A percentile compares a stretch with the other conserved stretches of the same genome.
phyloP scores from a whole-genome alignment of 2,113 vertebrate genomes.

The Eurypyga helias region DNA sequence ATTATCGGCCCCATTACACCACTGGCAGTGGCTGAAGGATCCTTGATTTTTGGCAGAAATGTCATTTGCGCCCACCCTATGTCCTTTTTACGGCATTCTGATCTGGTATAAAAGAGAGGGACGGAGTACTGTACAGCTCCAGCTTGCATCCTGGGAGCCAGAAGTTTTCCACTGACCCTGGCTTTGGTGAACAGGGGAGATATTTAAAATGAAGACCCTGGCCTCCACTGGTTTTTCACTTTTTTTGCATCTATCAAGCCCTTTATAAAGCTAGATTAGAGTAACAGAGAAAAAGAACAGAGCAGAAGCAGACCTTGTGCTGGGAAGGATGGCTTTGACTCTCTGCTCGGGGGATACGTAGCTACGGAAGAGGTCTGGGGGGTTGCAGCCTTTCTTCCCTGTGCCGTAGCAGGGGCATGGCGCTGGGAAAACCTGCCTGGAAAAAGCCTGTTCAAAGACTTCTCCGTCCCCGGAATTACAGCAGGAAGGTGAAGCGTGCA shows the following conservation, averaged over 20 bases:
- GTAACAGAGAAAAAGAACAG: not conserved
- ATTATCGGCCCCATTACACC: not conserved
- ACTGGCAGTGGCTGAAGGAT: not conserved
- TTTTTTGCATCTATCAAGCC: not conserved
- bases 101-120: not conserved
- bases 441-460: not conserved
- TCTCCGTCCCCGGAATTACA: not conserved
- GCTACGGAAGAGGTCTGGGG: not conserved
- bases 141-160: not conserved
- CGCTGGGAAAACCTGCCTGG: not conserved
- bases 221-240: not conserved
- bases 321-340: not conserved
- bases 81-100: not conserved
- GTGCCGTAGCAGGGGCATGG: rapidly evolving
- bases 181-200: not conserved
- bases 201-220: not conserved
- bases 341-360: not conserved
- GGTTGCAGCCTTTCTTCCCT: not conserved
- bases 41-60: not conserved
- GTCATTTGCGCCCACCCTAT: not conserved
- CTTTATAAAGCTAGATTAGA: not conserved
- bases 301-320: not conserved
- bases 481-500: not conserved
- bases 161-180: not conserved
- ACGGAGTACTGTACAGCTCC: not conserved